Percentiles rank a stretch among this genome's conserved stretches.
Evolutionary conservation across 1,140 invertebrate species (phyloP).

Genomic region (Matsumurasca onukii): DNA sequence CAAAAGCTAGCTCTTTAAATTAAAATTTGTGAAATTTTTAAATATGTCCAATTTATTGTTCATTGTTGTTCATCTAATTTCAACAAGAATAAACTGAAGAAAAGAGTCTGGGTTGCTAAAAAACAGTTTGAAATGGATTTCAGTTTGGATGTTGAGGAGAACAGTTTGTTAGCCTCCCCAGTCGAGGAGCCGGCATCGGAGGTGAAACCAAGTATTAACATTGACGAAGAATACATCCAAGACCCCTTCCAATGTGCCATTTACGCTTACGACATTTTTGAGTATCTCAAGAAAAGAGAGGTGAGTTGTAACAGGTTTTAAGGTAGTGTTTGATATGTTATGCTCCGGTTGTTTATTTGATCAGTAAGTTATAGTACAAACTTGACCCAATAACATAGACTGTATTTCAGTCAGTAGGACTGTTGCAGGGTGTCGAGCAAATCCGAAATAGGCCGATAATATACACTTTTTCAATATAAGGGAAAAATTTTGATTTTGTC

Average conservation of each 20-base stretch:
- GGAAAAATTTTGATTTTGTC: too few relatives aligned
- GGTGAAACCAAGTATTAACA: conserved; percentile 63
- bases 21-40: too few relatives aligned
- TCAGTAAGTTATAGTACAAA: not conserved
- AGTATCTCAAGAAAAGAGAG: conserved; percentile 88
- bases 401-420: not conserved
- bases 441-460: not conserved
- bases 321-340: not conserved
- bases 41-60: too few relatives aligned
- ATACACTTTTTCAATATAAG: too few relatives aligned
- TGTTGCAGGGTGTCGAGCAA: not conserved
- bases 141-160: not conserved
- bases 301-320: conserved; percentile 48
- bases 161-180: not conserved
- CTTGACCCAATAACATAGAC: not conserved
- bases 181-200: conserved; percentile 51
- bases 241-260: conserved; percentile 83
- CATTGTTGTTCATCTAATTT: too few relatives aligned
- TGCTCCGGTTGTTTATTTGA: not conserved
- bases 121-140: too few relatives aligned
- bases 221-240: conserved; percentile 81
- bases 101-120: not conserved
- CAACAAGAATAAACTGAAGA: not conserved
- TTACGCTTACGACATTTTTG: conserved; percentile 94
- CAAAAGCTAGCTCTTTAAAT: too few relatives aligned